A percentile compares a stretch with the other conserved stretches of the same genome.
These are phyloP conservation scores for Electrona antarctica DNA, from an alignment of 2,113 vertebrate species.

Conservation along the genomic window DNA sequence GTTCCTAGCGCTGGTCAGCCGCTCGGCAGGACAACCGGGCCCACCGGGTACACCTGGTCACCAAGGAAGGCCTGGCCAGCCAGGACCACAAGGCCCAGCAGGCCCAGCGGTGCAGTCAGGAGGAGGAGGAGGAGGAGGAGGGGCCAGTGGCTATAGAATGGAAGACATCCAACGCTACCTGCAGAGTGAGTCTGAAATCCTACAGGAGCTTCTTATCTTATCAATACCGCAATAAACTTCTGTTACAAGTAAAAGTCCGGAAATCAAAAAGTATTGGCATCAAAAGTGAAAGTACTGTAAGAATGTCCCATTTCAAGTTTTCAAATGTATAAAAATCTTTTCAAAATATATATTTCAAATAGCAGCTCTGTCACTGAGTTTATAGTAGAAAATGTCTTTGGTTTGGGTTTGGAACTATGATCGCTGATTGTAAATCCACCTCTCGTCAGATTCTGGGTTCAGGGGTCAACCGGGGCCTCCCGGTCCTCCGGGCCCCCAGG, in stretches of 20 bases:
- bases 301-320: too few species aligned
- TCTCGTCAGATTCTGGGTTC: slow-evolving; percentile 67
- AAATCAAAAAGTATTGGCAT: too few species aligned
- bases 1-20: slow-evolving; percentile 60
- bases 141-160: slow-evolving; percentile 72
- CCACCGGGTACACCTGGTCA: slow-evolving; percentile 78
- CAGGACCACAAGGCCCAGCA: slow-evolving; percentile 74
- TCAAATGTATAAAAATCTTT: too few species aligned
- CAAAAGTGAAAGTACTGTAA: too few species aligned
- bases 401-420: not conserved
- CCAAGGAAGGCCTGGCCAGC: slow-evolving; percentile 65
- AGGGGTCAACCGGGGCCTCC: slow-evolving; percentile 80
- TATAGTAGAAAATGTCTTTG: not conserved
- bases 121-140: not conserved
- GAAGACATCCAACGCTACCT: slow-evolving; percentile 88
- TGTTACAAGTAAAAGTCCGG: too few species aligned
- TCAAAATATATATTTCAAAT: too few species aligned
- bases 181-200: slow-evolving; percentile 79
- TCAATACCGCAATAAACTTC: too few species aligned
- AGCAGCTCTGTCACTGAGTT: too few species aligned
- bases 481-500: slow-evolving; percentile 89
- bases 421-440: not conserved
- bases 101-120: slow-evolving; percentile 45
- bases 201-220: too few species aligned
- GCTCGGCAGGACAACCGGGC: slow-evolving; percentile 44